Evolutionary conservation across 2,113 vertebrate genomes (phyloP).

Genomic region (Galeopterus variegatus): DNA sequence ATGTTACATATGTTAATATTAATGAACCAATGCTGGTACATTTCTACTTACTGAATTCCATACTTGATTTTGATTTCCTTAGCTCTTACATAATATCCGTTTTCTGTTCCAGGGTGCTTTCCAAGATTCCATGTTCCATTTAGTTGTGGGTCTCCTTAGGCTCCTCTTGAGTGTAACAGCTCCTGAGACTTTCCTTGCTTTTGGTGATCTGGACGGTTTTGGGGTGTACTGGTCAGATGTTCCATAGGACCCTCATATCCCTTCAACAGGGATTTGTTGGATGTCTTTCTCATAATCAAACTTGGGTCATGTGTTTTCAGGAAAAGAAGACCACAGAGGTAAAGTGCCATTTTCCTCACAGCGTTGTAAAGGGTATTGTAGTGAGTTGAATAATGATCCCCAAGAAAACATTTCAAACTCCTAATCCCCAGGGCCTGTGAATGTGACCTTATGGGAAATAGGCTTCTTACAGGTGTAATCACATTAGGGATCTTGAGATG

Average conservation of each 20-base stretch:
- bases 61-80: no score
- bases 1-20: no score
- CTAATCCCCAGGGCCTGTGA: background rate
- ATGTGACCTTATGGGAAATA: background rate
- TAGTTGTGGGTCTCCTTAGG: no score
- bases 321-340: background rate
- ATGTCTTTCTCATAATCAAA: background rate
- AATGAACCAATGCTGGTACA: rapidly evolving
- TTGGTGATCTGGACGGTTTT: background rate
- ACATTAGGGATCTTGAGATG: background rate
- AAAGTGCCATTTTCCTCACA: background rate
- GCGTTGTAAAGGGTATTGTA: no score
- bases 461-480: background rate
- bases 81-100: no score
- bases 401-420: no score
- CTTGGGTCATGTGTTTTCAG: background rate
- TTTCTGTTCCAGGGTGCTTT: background rate
- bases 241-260: background rate
- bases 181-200: background rate
- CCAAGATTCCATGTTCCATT: rapidly evolving
- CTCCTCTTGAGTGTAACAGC: background rate
- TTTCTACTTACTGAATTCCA: no score
- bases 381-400: no score
- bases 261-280: background rate
- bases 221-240: no score